Conservation (phyloP, 2,113 vertebrate genomes). For the Elachura formosa region DNA sequence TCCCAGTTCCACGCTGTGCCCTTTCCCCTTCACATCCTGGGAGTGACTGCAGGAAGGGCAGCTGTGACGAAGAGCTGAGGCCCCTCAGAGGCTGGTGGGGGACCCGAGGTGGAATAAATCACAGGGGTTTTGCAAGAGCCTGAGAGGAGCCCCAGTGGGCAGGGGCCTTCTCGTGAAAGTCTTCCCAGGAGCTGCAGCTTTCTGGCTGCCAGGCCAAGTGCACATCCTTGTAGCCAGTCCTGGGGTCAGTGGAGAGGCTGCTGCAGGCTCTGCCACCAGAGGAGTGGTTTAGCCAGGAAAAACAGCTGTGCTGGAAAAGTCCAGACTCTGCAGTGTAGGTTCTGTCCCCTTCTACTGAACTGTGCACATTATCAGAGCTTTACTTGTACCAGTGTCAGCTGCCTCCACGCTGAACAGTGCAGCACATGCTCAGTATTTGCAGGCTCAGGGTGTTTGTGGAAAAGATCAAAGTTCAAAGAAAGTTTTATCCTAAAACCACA, state of each 20-base stretch:
- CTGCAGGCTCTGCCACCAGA: not conserved
- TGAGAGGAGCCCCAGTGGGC: not conserved
- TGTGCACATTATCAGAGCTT: not conserved
- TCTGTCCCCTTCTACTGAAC: not conserved
- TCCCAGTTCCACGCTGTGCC: not conserved
- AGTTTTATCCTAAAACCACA: not conserved
- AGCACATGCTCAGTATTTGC: not conserved
- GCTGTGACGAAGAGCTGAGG: not conserved
- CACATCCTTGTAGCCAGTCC: not conserved
- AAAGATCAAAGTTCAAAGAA: not conserved
- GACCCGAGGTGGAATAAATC: not conserved
- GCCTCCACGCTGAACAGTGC: not conserved
- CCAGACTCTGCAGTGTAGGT: not conserved
- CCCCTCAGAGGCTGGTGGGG: not conserved
- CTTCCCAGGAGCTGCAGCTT: not conserved
- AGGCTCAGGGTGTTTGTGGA: not conserved
- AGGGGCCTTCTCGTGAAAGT: not conserved
- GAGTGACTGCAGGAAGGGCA: slow-evolving; percentile 3
- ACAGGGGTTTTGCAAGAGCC: not conserved
- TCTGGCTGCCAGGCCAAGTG: not conserved
- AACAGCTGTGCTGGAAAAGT: not conserved
- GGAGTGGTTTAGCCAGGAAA: not conserved
- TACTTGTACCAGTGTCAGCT: not conserved
- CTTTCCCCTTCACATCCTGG: not conserved
- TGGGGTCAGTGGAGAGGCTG: not conserved